These are phyloP conservation scores for Criorhina ranunculi DNA, from an alignment of 2,888 invertebrate species.

Conservation along the genomic window DNA sequence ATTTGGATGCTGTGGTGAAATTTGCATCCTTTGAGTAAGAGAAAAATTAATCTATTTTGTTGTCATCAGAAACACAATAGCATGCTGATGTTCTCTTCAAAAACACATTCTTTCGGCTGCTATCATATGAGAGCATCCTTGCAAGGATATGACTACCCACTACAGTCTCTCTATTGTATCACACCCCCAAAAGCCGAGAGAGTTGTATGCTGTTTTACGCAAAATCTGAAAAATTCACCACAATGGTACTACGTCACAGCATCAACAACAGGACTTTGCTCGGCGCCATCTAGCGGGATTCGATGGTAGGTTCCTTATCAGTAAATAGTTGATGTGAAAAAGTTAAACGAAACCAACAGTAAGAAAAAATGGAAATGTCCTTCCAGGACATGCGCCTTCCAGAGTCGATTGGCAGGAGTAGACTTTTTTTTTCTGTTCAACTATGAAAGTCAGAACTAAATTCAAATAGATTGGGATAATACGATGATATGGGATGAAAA, in stretches of 20 bases:
- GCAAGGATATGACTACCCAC: neutral
- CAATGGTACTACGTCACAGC: conserved; percentile 48
- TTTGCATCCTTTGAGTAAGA: conserved; percentile 48
- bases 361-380: conserved; percentile 41
- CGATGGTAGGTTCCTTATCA: conserved; percentile 58
- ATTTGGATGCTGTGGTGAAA: conserved; percentile 65
- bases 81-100: conserved; percentile 26
- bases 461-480: conserved; percentile 37
- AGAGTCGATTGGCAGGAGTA: conserved; percentile 22
- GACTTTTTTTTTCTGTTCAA: neutral
- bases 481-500: conserved; percentile 38
- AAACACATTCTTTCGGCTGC: neutral
- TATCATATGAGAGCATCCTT: neutral
- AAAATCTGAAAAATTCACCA: conserved; percentile 67
- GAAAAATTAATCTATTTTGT: conserved; percentile 39
- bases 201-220: conserved; percentile 51
- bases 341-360: conserved; percentile 11
- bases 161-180: conserved; percentile 16
- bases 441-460: conserved; percentile 3
- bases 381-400: conserved; percentile 71
- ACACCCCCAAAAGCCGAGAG: conserved; percentile 27
- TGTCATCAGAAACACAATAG: conserved; percentile 31
- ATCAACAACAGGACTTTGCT: conserved; percentile 43
- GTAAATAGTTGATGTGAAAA: conserved; percentile 42
- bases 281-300: conserved; percentile 51